phyloP scores from a whole-genome alignment of 53 echinoderm and acorn worm species.

The Apostichopus leukothele region DNA sequence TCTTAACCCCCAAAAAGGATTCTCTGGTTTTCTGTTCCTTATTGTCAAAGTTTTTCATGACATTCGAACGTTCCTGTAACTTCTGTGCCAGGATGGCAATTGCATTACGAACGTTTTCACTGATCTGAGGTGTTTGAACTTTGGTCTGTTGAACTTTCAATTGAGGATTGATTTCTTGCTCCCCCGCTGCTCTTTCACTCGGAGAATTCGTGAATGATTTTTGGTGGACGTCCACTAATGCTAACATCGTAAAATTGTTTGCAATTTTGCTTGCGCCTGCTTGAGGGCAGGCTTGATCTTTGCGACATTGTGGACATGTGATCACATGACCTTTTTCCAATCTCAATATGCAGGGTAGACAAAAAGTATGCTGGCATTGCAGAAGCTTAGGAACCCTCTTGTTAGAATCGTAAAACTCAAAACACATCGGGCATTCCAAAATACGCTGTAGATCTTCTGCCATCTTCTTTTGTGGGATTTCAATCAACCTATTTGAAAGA shows the following conservation, averaged over 20 bases:
- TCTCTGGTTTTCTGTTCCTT: constrained; percentile 76
- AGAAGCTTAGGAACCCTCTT: constrained; percentile 74
- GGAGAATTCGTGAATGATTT: constrained; percentile 38
- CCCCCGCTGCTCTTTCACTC: not conserved
- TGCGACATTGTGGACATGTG: constrained; percentile 85
- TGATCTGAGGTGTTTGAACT: constrained; percentile 51
- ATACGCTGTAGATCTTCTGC: constrained; percentile 90
- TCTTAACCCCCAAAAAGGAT: constrained; percentile 66
- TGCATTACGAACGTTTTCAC: constrained; percentile 68
- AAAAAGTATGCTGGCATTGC: constrained; percentile 91
- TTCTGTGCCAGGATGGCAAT: constrained; percentile 67
- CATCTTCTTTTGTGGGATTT: constrained; percentile 49
- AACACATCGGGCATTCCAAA: constrained; percentile 91
- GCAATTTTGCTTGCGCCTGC: constrained; percentile 71
- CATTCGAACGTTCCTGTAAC: constrained; percentile 79
- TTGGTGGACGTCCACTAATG: constrained; percentile 77
- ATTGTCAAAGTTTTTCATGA: constrained; percentile 68
- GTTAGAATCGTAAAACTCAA: constrained; percentile 72
- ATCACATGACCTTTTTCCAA: constrained; percentile 73
- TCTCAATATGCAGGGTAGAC: constrained; percentile 72
- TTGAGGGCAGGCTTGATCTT: constrained; percentile 64
- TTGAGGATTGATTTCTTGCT: not conserved
- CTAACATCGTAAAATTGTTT: constrained; percentile 95
- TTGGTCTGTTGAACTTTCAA: not conserved
- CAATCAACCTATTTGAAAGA: not conserved